A percentile compares a stretch with the other conserved stretches of the same genome.
These are phyloP conservation scores for Muscina levida DNA, from an alignment of 2,888 invertebrate genomes.

Conservation along the genomic window DNA sequence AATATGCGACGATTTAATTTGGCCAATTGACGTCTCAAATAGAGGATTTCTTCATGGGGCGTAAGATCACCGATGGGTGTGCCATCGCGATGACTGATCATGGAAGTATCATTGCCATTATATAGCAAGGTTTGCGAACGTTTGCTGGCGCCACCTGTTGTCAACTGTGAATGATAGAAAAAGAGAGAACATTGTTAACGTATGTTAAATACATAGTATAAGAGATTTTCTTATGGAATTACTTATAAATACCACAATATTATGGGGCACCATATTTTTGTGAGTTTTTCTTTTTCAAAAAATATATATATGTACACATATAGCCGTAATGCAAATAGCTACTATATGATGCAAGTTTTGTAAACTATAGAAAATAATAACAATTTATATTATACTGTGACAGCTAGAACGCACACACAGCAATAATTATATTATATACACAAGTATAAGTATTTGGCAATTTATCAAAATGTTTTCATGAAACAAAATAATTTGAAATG, in stretches of 20 bases:
- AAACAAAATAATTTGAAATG: no score
- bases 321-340: neutral
- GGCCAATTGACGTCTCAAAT: constrained; percentile 91
- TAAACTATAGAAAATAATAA: constrained; percentile 3
- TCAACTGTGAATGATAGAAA: constrained; percentile 67
- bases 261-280: constrained; percentile 46
- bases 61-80: constrained; percentile 86
- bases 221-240: constrained; percentile 5
- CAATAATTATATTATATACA: no score
- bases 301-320: neutral
- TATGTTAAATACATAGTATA: neutral
- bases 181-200: neutral
- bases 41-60: constrained; percentile 89
- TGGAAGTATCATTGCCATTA: constrained; percentile 73
- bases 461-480: no score
- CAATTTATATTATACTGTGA: no score
- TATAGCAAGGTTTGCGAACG: constrained; percentile 71
- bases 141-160: constrained; percentile 76
- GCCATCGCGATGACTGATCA: constrained; percentile 82
- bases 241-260: constrained; percentile 33
- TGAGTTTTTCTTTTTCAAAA: neutral
- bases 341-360: neutral
- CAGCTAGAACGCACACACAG: no score
- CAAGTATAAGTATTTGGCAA: no score
- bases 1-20: constrained; percentile 93